Evolutionary conservation across 2,888 invertebrate genomes (phyloP), one percentile per base, ranked within the genome.

Genomic region (Cheilosia urbana): DNA sequence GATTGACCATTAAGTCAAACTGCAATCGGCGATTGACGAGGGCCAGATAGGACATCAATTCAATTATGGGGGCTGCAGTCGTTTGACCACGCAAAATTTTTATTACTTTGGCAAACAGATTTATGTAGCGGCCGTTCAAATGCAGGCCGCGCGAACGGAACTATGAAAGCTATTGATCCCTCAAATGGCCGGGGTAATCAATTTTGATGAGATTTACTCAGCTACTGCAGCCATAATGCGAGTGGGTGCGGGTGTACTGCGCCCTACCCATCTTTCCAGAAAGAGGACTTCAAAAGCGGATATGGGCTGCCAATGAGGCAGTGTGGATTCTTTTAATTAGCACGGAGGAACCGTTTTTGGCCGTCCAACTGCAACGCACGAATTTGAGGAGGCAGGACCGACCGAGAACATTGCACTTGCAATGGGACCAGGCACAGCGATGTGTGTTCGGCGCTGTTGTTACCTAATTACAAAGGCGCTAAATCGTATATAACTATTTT

Each of bases 391-490:
- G 37, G 15, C 58, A 27, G 27, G 27, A 6, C 27, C 57, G 21
- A 69, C 45, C 53, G 55, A 34, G 45, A 45, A 15, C 60, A 63
- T 45, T 57, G 63, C 21, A 24, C 34, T 45, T 57, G 63, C 21
- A 17, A n/a, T 34, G 45, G 34, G 27, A 68, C 42, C 75, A 63
- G 62, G 34, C 49, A 58, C 34, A 24, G 49, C 17, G 47, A 75
- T 58, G 53, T 77, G 24, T 45, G 76, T 24, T 45, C 42, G 68
- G 19, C 57, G 42, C 34, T 65, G 58, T 72, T 72, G 81, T 81
- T 77, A n/a, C n/a, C n/a, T n/a, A 81, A 85, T 85, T 85, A 73
- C 58, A 65, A 63, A 81, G 80, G 81, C 85, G 84, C 87, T 81
- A 78, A 71, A 55, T 84, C 71, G 57, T 62, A 72, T 80, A 76